Evolutionary conservation across 2,888 invertebrate genomes (phyloP), one percentile per base, ranked within the genome.

Genomic region (Ichneumoninae sp.): DNA sequence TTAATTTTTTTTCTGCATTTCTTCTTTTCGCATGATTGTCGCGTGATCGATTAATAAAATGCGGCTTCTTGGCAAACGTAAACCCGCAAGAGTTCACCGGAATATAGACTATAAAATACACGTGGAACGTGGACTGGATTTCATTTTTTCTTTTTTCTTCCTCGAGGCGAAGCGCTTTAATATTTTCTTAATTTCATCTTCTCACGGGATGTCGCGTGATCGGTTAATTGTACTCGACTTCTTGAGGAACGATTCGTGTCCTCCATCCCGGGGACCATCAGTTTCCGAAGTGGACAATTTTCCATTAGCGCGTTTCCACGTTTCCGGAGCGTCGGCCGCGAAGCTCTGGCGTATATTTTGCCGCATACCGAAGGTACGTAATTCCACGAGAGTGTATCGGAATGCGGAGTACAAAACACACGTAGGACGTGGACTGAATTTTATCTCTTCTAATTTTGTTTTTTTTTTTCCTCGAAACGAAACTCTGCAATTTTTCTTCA

Each of bases 301-400:
- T 88, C 88, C 87, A 90, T 90, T 89, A 89, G 88, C 89, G 81
- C 87, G 89, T 88, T 87, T 87, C 88, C 30, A 69, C n/a, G n/a
- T n/a, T 57, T 40, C 44, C 33, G 47, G 47, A 19, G 44, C 22
- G n/a, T 7, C 13, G 19, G 22, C 10, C 40, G 13, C 77, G 40
- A 47, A 54, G 69, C 68, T 57, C 40, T n/a, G 3, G 47, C 44
- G 26, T 69, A 52, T 69, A 63, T 47, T 44, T 26, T 47, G 30
- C 54, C 22, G 71, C 47, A 63, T 70, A 36, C 68, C 36, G 8
- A 36, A 8, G 36, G 6, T 36, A 7, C 6, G 5, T 78, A 83
- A 78, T 5, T 54, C 44, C 7, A 13, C 50, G 13, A 36, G 40
- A 36, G 10, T 22, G 50, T 40, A 83, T 47, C 33, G 40, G 68